phyloP scores from a whole-genome alignment of 2,113 vertebrate species.

The Aspidoscelis tigris region DNA sequence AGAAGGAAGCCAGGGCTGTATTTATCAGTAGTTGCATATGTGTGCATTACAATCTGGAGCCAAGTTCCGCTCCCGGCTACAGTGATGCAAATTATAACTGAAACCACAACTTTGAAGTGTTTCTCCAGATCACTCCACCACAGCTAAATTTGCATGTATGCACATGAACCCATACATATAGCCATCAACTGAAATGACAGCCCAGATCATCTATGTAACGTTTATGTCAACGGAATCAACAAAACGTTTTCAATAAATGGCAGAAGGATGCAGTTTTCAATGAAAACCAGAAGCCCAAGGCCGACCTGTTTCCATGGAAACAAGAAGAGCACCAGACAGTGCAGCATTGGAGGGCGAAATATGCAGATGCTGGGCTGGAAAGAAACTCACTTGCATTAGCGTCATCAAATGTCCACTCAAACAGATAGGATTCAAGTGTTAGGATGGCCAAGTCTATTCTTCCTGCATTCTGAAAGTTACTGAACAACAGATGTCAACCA shows the following conservation, averaged over 20 bases:
- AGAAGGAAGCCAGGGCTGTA: conserved; percentile 48
- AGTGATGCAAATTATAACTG: conserved; percentile 41
- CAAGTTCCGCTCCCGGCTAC: conserved; percentile 40
- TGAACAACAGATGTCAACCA: conserved; percentile 35
- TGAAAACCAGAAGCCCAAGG: conserved; percentile 88
- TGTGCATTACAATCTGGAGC: background rate
- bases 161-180: conserved; percentile 20
- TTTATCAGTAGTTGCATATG: conserved; percentile 38
- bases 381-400: conserved; percentile 65
- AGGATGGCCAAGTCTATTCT: background rate
- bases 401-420: conserved; percentile 42
- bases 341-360: conserved; percentile 75
- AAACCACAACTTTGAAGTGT: conserved; percentile 1
- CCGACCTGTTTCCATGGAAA: conserved; percentile 94
- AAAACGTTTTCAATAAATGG: conserved; percentile 79
- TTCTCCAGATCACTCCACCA: conserved; percentile 22
- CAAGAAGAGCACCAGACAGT: conserved; percentile 84
- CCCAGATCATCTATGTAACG: conserved; percentile 64
- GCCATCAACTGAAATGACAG: conserved; percentile 63
- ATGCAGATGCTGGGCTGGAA: conserved; percentile 71
- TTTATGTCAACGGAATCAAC: conserved; percentile 70
- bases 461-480: background rate
- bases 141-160: conserved; percentile 6
- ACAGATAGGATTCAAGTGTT: conserved; percentile 36
- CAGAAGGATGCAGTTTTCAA: conserved; percentile 84